Evolutionary conservation across 2,888 invertebrate species (phyloP).

Genomic region (Diaperis boleti): DNA sequence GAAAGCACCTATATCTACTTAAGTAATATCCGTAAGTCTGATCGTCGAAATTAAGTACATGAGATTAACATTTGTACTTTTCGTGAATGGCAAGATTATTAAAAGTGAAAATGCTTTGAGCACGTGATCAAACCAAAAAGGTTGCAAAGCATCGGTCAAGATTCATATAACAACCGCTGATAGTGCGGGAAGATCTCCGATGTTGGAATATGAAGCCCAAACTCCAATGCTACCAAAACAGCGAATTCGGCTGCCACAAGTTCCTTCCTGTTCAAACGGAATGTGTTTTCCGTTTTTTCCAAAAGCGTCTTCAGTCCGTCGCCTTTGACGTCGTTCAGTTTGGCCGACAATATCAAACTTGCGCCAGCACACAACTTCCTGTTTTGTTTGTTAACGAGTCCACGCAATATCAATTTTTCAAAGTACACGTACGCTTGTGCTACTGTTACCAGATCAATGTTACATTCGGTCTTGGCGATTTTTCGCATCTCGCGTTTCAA

Average conservation of each 20-base stretch:
- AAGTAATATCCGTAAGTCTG: constrained; percentile 7
- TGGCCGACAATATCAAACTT: constrained; percentile 92
- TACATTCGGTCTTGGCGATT: constrained; percentile 86
- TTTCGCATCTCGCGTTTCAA: constrained; percentile 96
- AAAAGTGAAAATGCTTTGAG: constrained; percentile 33
- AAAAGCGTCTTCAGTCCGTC: constrained; percentile 86
- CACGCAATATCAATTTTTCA: constrained; percentile 93
- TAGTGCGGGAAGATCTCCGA: constrained; percentile 95
- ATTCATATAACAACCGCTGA: constrained; percentile 92
- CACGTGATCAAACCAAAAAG: constrained; percentile 22
- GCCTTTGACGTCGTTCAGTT: constrained; percentile 97
- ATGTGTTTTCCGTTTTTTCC: constrained; percentile 93
- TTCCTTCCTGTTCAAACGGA: constrained; percentile 91
- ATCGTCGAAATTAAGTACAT: constrained; percentile 24
- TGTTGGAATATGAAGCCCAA: constrained; percentile 91
- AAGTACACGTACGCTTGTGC: constrained; percentile 99
- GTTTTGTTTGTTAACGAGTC: constrained; percentile 94
- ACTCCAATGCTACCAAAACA: constrained; percentile 93
- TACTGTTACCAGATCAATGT: constrained; percentile 88
- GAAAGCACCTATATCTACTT: constrained; percentile 8
- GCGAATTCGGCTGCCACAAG: constrained; percentile 93
- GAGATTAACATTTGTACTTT: constrained; percentile 31
- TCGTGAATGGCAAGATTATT: constrained; percentile 38
- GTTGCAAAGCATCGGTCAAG: constrained; percentile 71
- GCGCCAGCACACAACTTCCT: constrained; percentile 96